Evolutionary conservation across 2,797 vertebrate species (phyloP).

Genomic region (Steatocranus sp.): DNA sequence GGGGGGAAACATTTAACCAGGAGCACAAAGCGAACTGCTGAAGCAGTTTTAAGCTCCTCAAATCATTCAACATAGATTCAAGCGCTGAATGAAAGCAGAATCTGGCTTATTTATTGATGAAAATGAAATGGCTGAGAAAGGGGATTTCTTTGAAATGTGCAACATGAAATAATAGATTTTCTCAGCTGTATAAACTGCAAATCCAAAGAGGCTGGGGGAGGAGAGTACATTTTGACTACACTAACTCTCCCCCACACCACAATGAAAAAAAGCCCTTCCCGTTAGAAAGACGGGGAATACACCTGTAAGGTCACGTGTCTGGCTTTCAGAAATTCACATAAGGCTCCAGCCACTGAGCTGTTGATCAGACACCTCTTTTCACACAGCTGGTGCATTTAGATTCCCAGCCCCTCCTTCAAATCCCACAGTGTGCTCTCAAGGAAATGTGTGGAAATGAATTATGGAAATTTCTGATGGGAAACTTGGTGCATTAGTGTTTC

Average conservation of each 20-base stretch:
- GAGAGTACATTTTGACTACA: constrained; percentile 23
- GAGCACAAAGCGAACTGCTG: constrained; percentile 71
- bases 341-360: constrained; percentile 57
- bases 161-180: constrained; percentile 70
- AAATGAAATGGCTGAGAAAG: constrained; percentile 71
- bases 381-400: constrained; percentile 69
- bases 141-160: constrained; percentile 69
- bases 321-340: constrained; percentile 44
- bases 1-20: constrained; percentile 69
- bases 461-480: constrained; percentile 85
- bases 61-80: constrained; percentile 70
- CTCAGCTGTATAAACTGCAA: constrained; percentile 50
- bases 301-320: constrained; percentile 65
- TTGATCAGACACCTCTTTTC: constrained; percentile 70
- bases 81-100: constrained; percentile 59
- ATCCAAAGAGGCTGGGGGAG: constrained; percentile 27
- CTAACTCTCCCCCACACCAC: constrained; percentile 5
- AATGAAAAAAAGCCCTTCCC: constrained; percentile 6
- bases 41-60: constrained; percentile 62
- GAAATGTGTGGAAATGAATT: constrained; percentile 84
- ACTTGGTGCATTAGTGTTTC: constrained; percentile 79
- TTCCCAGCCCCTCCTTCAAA: constrained; percentile 72
- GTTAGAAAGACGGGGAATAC: constrained; percentile 48
- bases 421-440: constrained; percentile 77
- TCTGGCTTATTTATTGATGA: constrained; percentile 76